phyloP scores from a whole-genome alignment of 2,113 vertebrate species.

The Plecotus auritus region DNA sequence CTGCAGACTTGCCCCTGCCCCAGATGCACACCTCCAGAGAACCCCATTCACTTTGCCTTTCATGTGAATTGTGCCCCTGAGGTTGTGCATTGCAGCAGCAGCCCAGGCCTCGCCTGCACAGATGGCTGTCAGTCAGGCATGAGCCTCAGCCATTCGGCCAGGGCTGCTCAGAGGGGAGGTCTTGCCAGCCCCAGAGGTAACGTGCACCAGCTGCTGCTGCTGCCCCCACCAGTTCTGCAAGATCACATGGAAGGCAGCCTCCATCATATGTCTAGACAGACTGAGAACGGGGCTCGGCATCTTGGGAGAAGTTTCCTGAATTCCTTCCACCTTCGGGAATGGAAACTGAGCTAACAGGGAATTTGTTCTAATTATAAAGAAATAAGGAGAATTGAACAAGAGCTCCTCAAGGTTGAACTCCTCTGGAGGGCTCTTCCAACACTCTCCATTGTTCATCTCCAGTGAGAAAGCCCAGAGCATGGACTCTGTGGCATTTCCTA shows the following conservation, averaged over 20 bases:
- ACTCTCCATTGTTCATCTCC: background rate
- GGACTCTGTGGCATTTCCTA: background rate
- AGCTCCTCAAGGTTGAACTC: slow-evolving; percentile 54
- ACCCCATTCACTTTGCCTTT: background rate
- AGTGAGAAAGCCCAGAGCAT: background rate
- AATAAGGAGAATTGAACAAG: slow-evolving; percentile 64
- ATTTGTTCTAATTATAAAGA: slow-evolving; percentile 71
- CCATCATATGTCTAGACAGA: slow-evolving; percentile 69
- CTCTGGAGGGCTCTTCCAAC: background rate
- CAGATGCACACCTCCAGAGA: background rate
- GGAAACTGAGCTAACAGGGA: slow-evolving; percentile 67
- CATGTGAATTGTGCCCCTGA: background rate
- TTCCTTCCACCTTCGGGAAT: slow-evolving; percentile 70
- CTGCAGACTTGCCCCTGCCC: background rate
- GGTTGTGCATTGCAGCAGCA: background rate
- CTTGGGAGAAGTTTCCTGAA: slow-evolving; percentile 70
- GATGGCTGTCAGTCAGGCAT: background rate
- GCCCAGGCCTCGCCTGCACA: background rate
- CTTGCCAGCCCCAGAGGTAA: slow-evolving; percentile 49
- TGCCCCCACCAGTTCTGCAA: background rate
- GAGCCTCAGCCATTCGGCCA: background rate
- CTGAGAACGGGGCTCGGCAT: slow-evolving; percentile 51
- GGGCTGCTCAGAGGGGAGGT: background rate
- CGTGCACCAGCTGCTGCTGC: slow-evolving; percentile 35
- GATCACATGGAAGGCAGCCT: slow-evolving; percentile 48